Percentiles rank a stretch among this genome's conserved stretches.
phyloP scores from a whole-genome alignment of 2,888 invertebrate genomes.

The Sinelater perroti region DNA sequence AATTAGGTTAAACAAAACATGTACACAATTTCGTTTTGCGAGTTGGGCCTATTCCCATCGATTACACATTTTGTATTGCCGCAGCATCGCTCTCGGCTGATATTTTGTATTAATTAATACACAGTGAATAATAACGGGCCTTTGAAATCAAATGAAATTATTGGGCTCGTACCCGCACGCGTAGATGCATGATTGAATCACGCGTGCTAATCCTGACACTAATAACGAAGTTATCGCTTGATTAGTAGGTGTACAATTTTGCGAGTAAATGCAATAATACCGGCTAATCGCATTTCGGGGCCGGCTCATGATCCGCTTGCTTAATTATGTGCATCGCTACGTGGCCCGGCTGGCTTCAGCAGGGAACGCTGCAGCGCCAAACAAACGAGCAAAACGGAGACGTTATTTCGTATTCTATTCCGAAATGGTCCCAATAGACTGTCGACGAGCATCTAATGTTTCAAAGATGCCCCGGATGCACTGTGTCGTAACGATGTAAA shows the following conservation, averaged over 20 bases:
- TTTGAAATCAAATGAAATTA: not conserved
- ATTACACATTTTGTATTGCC: too few relatives aligned
- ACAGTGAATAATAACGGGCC: too few relatives aligned
- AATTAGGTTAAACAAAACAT: too few relatives aligned
- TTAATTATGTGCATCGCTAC: conserved; percentile 14
- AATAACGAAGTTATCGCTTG: conserved; percentile 22
- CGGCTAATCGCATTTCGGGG: conserved; percentile 1
- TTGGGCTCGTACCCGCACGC: not conserved
- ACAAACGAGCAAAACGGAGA: conserved; percentile 1
- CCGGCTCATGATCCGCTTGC: conserved; percentile 1
- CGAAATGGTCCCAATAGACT: not conserved
- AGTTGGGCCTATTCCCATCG: too few relatives aligned
- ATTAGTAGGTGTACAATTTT: conserved; percentile 13
- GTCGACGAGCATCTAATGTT: conserved; percentile 1
- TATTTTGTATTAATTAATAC: too few relatives aligned
- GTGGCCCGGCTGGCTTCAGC: not conserved
- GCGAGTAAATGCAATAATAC: not conserved
- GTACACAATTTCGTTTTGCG: too few relatives aligned
- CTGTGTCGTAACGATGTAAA: conserved; percentile 2
- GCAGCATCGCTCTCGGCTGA: too few relatives aligned
- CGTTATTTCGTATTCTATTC: conserved; percentile 2
- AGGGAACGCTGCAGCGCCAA: not conserved
- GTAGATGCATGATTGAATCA: not conserved
- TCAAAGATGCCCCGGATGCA: not conserved
- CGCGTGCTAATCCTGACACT: conserved; percentile 1